Base-by-base conservation (phyloP, 2,888 invertebrate genomes). In the Aphidius colemani region DNA sequence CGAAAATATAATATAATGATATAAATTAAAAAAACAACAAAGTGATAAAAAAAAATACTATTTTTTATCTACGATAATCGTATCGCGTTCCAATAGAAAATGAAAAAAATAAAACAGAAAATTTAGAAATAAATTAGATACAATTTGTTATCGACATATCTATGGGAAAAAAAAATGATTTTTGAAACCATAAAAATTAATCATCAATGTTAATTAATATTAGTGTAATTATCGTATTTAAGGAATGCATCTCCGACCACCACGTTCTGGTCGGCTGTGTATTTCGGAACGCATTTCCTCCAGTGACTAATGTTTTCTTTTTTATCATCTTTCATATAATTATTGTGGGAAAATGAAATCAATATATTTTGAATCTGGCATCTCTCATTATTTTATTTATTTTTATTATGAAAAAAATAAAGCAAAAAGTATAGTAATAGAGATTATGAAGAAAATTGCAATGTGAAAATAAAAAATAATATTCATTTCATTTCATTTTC, bases 281-380 rank as follows among this genome's bases (percentile, higher is more conserved):
- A 79, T 82, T 82, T 77, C 74, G 68, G 67, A 59, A 59, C 57
- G 70, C 79, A 77, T 79, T 78, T 82, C 81, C 81, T 82, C 80
- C 82, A 81, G 69, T 75, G 79, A 79, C 82, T 82, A 71, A 59
- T 61, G 46, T 65, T 62, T 63, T 40, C 39, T 50, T 43, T 57
- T 56, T 63, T 10, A 18, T 57, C 58, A 48, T 58, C 13, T 56
- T 63, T 51, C 41, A 63, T 51, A 58, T 43, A 39, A 40, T 53
- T 51, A 51, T 39, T 50, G 56, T 48, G 55, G 61, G 53, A 53
- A 5, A 30, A 30, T 30, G 30, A 30, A 30, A 30, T 30, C 3
- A 2, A 30, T 5, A 30, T 30, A 30, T 5, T 30, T 30, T 30
- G 5, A 5, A 30, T 30, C 2, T 30, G 3, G 30, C 30, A 1